phyloP scores from a whole-genome alignment of 2,888 invertebrate genomes.

The Rambutsinella grinnellia region DNA sequence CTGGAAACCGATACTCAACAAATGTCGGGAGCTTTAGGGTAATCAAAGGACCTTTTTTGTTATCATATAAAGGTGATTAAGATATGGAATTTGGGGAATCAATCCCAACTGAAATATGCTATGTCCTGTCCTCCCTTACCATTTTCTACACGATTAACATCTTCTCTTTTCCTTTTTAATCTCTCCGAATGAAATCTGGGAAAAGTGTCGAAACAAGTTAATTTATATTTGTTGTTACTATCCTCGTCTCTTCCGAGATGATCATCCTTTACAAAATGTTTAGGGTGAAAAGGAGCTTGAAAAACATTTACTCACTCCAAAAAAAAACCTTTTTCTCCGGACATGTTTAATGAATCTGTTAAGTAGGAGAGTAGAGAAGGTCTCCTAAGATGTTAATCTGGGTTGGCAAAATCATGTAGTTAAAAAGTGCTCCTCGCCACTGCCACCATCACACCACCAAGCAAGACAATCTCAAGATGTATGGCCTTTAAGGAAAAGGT shows the following conservation, averaged over 20 bases:
- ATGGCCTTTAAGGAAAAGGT: not conserved
- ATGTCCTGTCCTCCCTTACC: not conserved
- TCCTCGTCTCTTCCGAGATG: slow-evolving; percentile 34
- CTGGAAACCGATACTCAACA: slow-evolving; percentile 30
- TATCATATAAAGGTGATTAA: slow-evolving; percentile 24
- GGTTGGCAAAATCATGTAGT: slow-evolving; percentile 45
- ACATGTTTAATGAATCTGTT: no score
- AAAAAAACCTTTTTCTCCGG: no score
- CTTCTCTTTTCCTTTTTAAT: slow-evolving; percentile 19
- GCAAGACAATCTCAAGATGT: not conserved
- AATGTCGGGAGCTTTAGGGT: slow-evolving; percentile 18
- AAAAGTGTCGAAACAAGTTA: slow-evolving; percentile 45
- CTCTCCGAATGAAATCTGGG: slow-evolving; percentile 23
- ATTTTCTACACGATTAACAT: no score
- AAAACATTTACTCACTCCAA: no score
- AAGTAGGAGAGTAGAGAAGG: no score
- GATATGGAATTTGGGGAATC: no score
- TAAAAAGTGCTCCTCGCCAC: slow-evolving; percentile 39
- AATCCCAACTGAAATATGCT: not conserved
- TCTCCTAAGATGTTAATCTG: no score
- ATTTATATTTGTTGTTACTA: slow-evolving; percentile 43
- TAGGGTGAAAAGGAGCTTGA: no score
- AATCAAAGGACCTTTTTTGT: slow-evolving; percentile 26
- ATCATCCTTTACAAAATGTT: no score
- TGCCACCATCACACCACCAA: slow-evolving; percentile 3